These are phyloP conservation scores for Antechinus flavipes DNA, from an alignment of 2,113 vertebrate genomes.

Conservation along the genomic window DNA sequence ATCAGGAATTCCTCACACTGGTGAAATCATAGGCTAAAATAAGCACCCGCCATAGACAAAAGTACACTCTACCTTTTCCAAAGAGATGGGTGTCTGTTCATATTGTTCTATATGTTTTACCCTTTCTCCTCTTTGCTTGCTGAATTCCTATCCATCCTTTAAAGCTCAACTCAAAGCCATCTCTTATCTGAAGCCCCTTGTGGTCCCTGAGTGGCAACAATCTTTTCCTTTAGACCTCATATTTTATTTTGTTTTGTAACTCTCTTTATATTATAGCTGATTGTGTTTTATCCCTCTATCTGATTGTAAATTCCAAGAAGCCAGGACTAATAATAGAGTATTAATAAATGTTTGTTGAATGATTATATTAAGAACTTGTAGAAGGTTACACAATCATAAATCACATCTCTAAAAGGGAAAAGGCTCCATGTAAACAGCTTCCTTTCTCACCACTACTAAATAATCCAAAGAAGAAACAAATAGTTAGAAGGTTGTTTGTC, in stretches of 20 bases:
- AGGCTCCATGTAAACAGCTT: background rate
- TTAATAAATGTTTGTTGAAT: background rate
- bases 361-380: background rate
- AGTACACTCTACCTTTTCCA: background rate
- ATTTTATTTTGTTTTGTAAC: background rate
- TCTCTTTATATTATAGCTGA: background rate
- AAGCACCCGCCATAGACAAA: background rate
- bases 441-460: background rate
- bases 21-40: background rate
- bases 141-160: background rate
- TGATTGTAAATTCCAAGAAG: background rate
- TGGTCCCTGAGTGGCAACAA: background rate
- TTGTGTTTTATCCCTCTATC: background rate
- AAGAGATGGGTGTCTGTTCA: background rate
- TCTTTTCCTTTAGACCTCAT: background rate
- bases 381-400: background rate
- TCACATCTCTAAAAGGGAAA: constrained; percentile 17
- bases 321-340: background rate
- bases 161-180: background rate
- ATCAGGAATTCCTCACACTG: background rate
- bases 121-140: background rate
- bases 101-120: background rate
- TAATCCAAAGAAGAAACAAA: background rate
- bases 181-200: background rate
- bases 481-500: constrained; percentile 3